These are phyloP conservation scores for Linnaemya tessellans DNA, from an alignment of 2,888 invertebrate species.

Conservation along the genomic window DNA sequence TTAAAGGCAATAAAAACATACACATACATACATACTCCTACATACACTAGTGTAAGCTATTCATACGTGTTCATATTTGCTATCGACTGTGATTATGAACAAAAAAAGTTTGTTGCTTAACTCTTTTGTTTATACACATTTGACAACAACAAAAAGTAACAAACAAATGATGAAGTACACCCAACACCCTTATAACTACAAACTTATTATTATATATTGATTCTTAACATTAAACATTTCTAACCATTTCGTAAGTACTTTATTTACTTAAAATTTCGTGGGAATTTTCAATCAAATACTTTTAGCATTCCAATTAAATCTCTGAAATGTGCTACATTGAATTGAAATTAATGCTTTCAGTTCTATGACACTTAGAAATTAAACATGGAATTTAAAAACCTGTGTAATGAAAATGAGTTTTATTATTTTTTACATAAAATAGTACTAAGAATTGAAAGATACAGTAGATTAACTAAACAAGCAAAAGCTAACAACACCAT, in stretches of 20 bases:
- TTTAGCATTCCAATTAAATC: background rate
- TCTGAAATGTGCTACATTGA: background rate
- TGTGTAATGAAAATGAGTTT: too few species aligned
- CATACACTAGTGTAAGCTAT: background rate
- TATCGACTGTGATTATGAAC: conserved; percentile 16
- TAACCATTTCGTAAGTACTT: background rate
- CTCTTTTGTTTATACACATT: conserved; percentile 34
- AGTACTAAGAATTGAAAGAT: too few species aligned
- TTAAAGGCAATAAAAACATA: background rate
- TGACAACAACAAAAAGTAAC: background rate
- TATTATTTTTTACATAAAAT: too few species aligned
- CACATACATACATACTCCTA: background rate
- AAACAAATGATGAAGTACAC: conserved; percentile 22
- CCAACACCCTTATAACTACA: background rate
- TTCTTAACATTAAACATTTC: background rate
- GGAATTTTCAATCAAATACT: background rate
- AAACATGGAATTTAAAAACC: too few species aligned
- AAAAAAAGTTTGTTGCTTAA: conserved; percentile 49
- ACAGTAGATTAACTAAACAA: too few species aligned
- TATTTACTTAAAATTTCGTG: background rate
- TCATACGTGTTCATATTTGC: background rate
- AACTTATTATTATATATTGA: background rate
- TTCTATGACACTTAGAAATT: background rate
- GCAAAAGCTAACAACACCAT: too few species aligned
- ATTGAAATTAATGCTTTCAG: background rate